A percentile compares a stretch with the other conserved stretches of the same genome.
phyloP scores from a whole-genome alignment of 2,797 vertebrate species.

The Pitangus sulphuratus region DNA sequence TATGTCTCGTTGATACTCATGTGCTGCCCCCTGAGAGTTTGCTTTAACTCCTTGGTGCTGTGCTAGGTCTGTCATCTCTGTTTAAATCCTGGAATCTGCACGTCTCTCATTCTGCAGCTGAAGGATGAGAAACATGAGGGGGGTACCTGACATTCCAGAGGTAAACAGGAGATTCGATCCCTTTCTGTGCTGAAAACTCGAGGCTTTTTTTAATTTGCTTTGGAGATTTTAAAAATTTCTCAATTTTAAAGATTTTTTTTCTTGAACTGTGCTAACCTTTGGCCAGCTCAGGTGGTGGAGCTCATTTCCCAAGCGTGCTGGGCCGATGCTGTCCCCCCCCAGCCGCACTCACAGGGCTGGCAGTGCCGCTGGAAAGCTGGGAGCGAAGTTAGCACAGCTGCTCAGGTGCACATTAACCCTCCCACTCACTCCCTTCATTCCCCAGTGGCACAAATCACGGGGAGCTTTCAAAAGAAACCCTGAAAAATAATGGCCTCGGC shows the following conservation, averaged over 20 bases:
- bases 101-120: background rate
- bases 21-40: background rate
- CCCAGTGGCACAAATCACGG: slow-evolving; percentile 56
- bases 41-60: background rate
- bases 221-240: background rate
- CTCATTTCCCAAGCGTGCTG: slow-evolving; percentile 8
- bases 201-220: background rate
- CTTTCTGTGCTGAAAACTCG: background rate
- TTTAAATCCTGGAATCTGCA: background rate
- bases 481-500: background rate
- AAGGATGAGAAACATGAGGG: background rate
- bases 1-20: rapidly evolving
- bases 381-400: slow-evolving; percentile 36
- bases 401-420: slow-evolving; percentile 64
- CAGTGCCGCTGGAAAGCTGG: slow-evolving; percentile 45
- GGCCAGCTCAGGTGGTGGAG: background rate
- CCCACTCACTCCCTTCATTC: slow-evolving; percentile 57
- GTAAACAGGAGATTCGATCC: background rate
- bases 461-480: slow-evolving; percentile 39
- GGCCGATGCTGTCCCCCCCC: slow-evolving; percentile 5
- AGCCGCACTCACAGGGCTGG: background rate
- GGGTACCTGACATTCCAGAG: background rate
- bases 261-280: background rate
- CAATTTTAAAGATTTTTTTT: background rate
- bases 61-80: background rate